These are phyloP conservation scores for Phyllopteryx taeniolatus DNA, from an alignment of 2,113 vertebrate genomes.

Conservation along the genomic window DNA sequence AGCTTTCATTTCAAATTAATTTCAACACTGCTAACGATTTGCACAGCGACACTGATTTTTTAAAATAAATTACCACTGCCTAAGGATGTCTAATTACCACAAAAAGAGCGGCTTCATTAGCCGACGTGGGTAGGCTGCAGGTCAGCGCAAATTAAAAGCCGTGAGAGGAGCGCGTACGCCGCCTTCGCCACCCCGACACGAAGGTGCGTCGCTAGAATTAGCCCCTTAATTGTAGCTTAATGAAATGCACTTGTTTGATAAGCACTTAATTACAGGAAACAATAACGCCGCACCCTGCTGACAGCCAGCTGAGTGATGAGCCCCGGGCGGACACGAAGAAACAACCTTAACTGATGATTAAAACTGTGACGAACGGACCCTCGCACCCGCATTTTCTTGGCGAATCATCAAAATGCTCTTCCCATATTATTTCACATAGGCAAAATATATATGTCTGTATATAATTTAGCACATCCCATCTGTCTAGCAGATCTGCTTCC, in stretches of 20 bases:
- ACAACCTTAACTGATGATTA: constrained; percentile 1
- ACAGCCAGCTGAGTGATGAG: constrained; percentile 72
- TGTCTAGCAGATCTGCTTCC: no score
- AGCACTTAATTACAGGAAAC: constrained; percentile 90
- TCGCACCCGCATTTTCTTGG: background rate
- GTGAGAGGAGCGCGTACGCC: constrained; percentile 77
- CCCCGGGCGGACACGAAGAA: constrained; percentile 11
- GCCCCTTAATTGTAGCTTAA: constrained; percentile 85
- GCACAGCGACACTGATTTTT: constrained; percentile 75
- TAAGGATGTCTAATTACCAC: constrained; percentile 86
- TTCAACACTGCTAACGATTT: constrained; percentile 84
- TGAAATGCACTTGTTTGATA: constrained; percentile 94
- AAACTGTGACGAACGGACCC: background rate
- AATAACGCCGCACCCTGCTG: constrained; percentile 78
- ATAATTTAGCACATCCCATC: no score
- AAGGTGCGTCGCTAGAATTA: constrained; percentile 81
- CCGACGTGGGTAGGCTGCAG: constrained; percentile 77
- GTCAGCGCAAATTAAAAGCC: constrained; percentile 76
- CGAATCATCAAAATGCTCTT: background rate
- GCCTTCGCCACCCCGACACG: constrained; percentile 78
- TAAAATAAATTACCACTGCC: constrained; percentile 84
- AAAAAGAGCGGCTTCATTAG: constrained; percentile 85
- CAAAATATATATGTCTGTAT: no score
- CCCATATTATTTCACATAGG: no score
- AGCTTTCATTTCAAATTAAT: constrained; percentile 85